phyloP scores from a whole-genome alignment of 2,888 invertebrate genomes.

The Ectemnius cavifrons region DNA sequence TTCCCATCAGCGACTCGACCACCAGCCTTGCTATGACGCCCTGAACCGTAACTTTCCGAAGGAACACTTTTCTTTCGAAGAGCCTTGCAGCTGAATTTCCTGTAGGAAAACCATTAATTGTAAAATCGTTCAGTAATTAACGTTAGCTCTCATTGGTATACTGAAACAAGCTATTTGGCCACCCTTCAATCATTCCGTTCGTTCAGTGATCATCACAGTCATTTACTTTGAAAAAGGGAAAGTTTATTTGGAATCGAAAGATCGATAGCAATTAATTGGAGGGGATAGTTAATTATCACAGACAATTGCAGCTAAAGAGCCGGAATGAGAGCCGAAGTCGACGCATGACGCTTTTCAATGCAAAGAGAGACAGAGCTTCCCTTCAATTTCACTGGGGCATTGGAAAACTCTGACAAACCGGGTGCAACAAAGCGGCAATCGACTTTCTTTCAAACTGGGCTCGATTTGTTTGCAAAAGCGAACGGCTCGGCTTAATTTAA shows the following conservation, averaged over 20 bases:
- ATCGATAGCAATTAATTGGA: background rate
- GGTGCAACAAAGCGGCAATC: slow-evolving; percentile 58
- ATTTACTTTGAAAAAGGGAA: too few species aligned
- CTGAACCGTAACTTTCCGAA: slow-evolving; percentile 48
- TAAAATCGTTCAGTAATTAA: background rate
- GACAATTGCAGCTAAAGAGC: background rate
- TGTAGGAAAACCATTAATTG: slow-evolving; percentile 41
- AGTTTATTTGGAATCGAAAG: background rate
- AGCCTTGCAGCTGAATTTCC: slow-evolving; percentile 36
- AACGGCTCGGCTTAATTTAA: slow-evolving; percentile 67
- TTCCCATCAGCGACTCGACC: slow-evolving; percentile 29
- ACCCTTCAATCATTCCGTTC: too few species aligned
- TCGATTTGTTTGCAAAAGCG: slow-evolving; percentile 64
- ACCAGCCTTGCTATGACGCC: slow-evolving; percentile 19
- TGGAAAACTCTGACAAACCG: slow-evolving; percentile 47
- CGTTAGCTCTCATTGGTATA: too few species aligned
- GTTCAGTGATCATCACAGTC: too few species aligned
- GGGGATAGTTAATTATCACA: background rate
- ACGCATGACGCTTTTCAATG: slow-evolving; percentile 12
- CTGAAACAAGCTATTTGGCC: too few species aligned
- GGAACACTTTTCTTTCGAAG: slow-evolving; percentile 40
- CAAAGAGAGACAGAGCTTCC: slow-evolving; percentile 12
- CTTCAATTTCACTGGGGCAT: slow-evolving; percentile 49
- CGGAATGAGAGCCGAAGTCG: slow-evolving; percentile 10
- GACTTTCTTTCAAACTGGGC: slow-evolving; percentile 43